Base-by-base conservation (phyloP, 2,113 vertebrate genomes). In the Actenoides lindsayi region DNA sequence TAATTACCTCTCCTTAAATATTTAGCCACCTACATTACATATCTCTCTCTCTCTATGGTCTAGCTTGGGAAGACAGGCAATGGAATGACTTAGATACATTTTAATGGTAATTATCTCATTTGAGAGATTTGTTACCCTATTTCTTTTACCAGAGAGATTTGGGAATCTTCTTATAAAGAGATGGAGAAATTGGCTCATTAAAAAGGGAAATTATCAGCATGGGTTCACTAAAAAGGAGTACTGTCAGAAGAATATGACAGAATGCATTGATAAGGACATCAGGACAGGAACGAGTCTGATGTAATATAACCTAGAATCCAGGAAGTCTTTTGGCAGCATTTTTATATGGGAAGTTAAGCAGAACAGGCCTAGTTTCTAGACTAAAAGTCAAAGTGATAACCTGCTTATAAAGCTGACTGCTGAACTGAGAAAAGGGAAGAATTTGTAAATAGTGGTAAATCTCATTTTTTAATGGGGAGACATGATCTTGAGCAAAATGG, bases 261-360 rank as follows among this genome's bases (percentile, higher is more conserved):
- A 95, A 42, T 70, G 83, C 83, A 70, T 53, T 16, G 18, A 95
- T 82, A 89, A 96, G 84, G 67, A 68, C 56, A 90, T 81, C 74
- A 93, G 91, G 62, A 92, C 82, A 96, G 87, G 78, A 95, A 79
- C 70, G 85, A 94, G 64, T 87, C 86, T 93, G 88, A 96, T 84
- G 73, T 96, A 94, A 96, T 91, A 95, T 89, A 96, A 84, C 48
- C 90, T 80, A 74, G 62, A 95, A 84, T 96, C 93, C 87, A 95
- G 46, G 95, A 91, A 68, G 48, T 30, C 76, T 96, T 98, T 76
- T 95, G 94, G 97, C 95, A 96, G 59, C 48, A 56, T 82, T 95
- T 95, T 92, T 92, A 91, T 39, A 96, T 84, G 35, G 90, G 83
- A 97, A 97, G 76, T 96, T 97, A 96, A 97, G 91, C 92, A 97